These are phyloP conservation scores for Xylocampa areola DNA, from an alignment of 2,888 invertebrate genomes.

Conservation along the genomic window DNA sequence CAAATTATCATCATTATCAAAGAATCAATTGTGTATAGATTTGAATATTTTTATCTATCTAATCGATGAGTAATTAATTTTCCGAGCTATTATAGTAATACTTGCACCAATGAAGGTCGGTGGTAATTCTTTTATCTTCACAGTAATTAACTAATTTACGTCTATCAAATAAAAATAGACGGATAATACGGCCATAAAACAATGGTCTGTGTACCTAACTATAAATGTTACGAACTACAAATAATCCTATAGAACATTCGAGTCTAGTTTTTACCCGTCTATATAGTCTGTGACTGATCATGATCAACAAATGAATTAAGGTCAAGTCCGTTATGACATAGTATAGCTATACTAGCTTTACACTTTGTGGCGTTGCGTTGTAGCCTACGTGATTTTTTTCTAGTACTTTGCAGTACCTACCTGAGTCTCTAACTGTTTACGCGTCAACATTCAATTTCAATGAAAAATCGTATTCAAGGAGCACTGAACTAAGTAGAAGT, in stretches of 20 bases:
- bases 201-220: conserved; percentile 10
- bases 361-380: conserved; percentile 20
- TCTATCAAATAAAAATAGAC: conserved; percentile 19
- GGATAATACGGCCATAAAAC: conserved; percentile 11
- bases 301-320: conserved; percentile 57
- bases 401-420: conserved; percentile 8
- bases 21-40: conserved; percentile 13
- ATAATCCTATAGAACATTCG: conserved; percentile 17
- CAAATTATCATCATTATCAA: conserved; percentile 4
- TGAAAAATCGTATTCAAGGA: neutral
- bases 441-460: conserved; percentile 7
- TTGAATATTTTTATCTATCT: neutral
- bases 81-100: conserved; percentile 10
- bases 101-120: conserved; percentile 9
- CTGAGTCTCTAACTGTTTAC: conserved; percentile 10
- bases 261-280: conserved; percentile 35
- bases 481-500: neutral
- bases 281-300: conserved; percentile 39
- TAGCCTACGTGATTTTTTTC: conserved; percentile 37
- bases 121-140: conserved; percentile 13
- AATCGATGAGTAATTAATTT: conserved; percentile 3
- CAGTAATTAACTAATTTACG: conserved; percentile 21
- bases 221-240: conserved; percentile 21
- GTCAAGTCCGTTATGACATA: conserved; percentile 56
- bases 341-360: conserved; percentile 33